Base-by-base conservation (phyloP, 2,888 invertebrate genomes). In the Endotricha flammealis region DNA sequence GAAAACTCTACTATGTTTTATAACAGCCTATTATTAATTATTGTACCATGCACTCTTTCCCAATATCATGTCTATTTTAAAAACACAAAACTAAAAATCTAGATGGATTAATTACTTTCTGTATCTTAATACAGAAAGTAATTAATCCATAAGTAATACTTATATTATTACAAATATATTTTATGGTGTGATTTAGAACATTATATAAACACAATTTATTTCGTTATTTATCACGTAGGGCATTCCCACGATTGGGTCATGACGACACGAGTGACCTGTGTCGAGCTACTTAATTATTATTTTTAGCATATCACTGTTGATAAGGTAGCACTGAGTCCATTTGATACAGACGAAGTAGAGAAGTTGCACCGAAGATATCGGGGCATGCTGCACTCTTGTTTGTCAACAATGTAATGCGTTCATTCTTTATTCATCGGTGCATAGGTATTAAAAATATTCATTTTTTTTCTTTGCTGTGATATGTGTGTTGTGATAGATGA, bases 291-390 rank as follows among this genome's bases (percentile, higher is more conserved):
- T 39, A 44, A 42, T 42, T 53, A 62, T 64, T 75, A 77, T 75
- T 72, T 71, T 75, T 81, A 82, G 79, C 72, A 68, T 73, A 77
- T 74, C 72, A 68, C 61, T 63, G 62, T 57, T 64, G 79, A 79
- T 79, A 77, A 71, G 64, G 61, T 48, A 53, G 44, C 44, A 42
- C 44, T 44, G 50, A 44, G 50, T 47, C 47, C 52, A 46, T 46
- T 50, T 45, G 48, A 53, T 51, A 52, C 45, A 52, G 48, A 43
- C 42, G 41, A 45, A 48, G 56, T 50, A 51, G 53, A 62, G 54
- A 65, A 64, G 62, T 64, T 68, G 66, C 60, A 62, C 46, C 51
- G 47, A 52, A 51, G 53, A 55, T 61, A 60, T 57, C 53, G 37
- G 31, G 41, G 34, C 39, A 41, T 42, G 39, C 35, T 48, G 39